Percentiles rank a stretch among this genome's conserved stretches.
Evolutionary conservation across 2,888 invertebrate species (phyloP).

Genomic region (Nysson spinosus): DNA sequence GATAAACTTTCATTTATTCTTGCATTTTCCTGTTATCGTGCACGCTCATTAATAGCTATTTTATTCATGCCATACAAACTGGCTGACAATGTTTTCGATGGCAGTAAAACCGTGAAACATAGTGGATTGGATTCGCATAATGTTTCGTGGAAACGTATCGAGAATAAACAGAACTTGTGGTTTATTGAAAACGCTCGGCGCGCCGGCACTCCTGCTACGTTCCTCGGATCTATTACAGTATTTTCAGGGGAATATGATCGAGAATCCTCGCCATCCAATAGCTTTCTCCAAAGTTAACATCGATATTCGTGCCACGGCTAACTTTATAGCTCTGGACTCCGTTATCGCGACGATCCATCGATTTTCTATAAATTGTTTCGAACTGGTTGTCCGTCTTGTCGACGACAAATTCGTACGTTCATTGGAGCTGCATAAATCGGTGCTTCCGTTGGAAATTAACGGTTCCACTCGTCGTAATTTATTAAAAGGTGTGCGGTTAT

Average conservation of each 20-base stretch:
- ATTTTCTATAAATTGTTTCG: slow-evolving; percentile 58
- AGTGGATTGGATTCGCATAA: slow-evolving; percentile 16
- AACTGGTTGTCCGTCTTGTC: slow-evolving; percentile 42
- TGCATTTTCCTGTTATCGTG: too few relatives aligned
- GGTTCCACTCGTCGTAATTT: slow-evolving; percentile 15
- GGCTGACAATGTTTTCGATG: background rate
- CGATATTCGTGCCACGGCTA: slow-evolving; percentile 38
- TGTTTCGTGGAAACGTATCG: background rate
- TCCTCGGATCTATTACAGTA: slow-evolving; percentile 39
- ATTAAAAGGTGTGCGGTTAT: slow-evolving; percentile 1
- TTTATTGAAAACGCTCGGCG: slow-evolving; percentile 21
- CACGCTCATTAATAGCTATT: too few relatives aligned
- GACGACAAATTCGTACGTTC: slow-evolving; percentile 58
- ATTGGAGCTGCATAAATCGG: slow-evolving; percentile 48
- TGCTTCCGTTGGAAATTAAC: slow-evolving; percentile 7
- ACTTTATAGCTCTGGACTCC: slow-evolving; percentile 51
- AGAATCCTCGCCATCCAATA: slow-evolving; percentile 30
- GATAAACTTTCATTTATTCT: too few relatives aligned
- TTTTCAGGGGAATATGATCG: slow-evolving; percentile 43
- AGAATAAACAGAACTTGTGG: slow-evolving; percentile 12
- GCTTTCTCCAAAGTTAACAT: slow-evolving; percentile 49
- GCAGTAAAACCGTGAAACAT: background rate
- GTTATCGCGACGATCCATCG: slow-evolving; percentile 57
- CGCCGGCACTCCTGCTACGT: background rate
- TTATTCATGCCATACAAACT: background rate